phyloP scores from a whole-genome alignment of 2,888 invertebrate species.

The Pollenia griseotomentosa region DNA sequence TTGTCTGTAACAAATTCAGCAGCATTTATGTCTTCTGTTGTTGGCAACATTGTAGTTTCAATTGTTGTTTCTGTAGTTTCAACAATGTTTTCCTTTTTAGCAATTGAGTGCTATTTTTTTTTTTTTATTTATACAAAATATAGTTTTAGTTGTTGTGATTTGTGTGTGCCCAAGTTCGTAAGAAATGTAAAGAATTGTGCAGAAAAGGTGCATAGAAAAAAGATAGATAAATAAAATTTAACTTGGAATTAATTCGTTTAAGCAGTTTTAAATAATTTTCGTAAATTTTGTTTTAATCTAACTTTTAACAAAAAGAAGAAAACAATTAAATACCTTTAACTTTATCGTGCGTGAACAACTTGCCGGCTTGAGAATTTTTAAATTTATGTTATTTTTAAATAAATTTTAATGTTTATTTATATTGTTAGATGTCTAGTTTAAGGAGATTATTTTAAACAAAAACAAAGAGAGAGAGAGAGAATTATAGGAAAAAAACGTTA shows the following conservation, averaged over 20 bases:
- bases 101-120: constrained; percentile 60
- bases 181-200: constrained; percentile 4
- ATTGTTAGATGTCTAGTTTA: constrained; percentile 9
- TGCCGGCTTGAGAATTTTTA: constrained; percentile 27
- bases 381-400: constrained; percentile 40
- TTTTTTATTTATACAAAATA: constrained; percentile 31
- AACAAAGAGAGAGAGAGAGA: background rate
- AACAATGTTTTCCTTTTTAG: constrained; percentile 66
- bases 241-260: background rate
- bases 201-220: constrained; percentile 44
- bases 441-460: background rate
- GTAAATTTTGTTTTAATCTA: constrained; percentile 9
- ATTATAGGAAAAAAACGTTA: constrained; percentile 1
- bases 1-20: constrained; percentile 76
- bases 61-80: constrained; percentile 57
- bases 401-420: constrained; percentile 53
- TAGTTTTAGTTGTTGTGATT: constrained; percentile 49
- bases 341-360: constrained; percentile 48
- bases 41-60: constrained; percentile 73
- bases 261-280: background rate
- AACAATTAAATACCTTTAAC: background rate
- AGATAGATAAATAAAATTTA: constrained; percentile 27
- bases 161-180: constrained; percentile 47
- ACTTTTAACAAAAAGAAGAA: background rate
- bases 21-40: constrained; percentile 72